A percentile compares a stretch with the other conserved stretches of the same genome.
These are phyloP conservation scores for Drosophila sechellia DNA, from an alignment of 1,140 invertebrate species.

Conservation along the genomic window DNA sequence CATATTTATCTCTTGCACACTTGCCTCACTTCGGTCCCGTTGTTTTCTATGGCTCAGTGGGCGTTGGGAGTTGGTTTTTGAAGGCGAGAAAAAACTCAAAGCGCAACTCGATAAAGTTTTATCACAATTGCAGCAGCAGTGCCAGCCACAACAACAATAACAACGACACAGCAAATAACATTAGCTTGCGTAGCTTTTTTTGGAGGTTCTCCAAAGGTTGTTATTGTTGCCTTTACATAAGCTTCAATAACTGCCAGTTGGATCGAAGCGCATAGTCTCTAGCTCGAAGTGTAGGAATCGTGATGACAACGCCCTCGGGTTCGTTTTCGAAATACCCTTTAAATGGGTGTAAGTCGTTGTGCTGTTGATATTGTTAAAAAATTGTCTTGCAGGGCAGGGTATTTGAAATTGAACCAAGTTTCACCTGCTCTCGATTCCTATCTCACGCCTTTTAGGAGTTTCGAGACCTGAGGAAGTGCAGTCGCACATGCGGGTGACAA, in stretches of 20 bases:
- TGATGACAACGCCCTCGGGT: conserved; percentile 45
- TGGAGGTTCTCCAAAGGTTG: conserved; percentile 22
- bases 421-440: conserved; percentile 33
- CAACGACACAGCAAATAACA: conserved; percentile 35
- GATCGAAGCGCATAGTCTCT: conserved; percentile 13
- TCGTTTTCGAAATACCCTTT: conserved; percentile 13
- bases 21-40: conserved; percentile 52
- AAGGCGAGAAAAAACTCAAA: conserved; percentile 46
- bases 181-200: conserved; percentile 65
- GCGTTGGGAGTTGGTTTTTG: neutral
- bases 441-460: conserved; percentile 33
- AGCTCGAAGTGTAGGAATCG: conserved; percentile 26
- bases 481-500: conserved; percentile 60
- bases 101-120: conserved; percentile 77
- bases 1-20: conserved; percentile 77
- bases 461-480: conserved; percentile 20
- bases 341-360: neutral
- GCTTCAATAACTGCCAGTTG: conserved; percentile 50
- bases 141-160: conserved; percentile 24
- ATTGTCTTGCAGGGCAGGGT: neutral
- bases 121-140: conserved; percentile 73
- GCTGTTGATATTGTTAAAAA: too few species aligned
- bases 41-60: conserved; percentile 22
- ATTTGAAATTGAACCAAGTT: neutral
- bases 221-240: conserved; percentile 44